Percentiles rank a stretch among this genome's conserved stretches.
These are phyloP conservation scores for Cataglyphis albicans DNA, from an alignment of 2,888 invertebrate genomes.

Conservation along the genomic window DNA sequence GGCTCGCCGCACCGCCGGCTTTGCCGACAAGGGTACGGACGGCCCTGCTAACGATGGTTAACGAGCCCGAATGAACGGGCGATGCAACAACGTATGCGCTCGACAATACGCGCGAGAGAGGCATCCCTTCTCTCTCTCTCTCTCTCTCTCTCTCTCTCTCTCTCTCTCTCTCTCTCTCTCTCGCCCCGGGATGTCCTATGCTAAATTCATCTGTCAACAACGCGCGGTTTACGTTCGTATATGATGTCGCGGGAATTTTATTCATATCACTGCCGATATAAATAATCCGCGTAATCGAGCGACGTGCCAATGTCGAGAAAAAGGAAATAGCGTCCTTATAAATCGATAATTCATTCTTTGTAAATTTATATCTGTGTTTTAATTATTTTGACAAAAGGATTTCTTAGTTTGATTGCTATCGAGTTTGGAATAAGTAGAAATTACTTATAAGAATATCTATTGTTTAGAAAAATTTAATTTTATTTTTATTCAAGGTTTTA, in stretches of 20 bases:
- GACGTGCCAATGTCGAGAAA: conserved; percentile 1
- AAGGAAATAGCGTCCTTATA: background rate
- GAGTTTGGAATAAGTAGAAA: background rate
- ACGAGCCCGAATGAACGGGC: conserved; percentile 74
- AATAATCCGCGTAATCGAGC: conserved; percentile 34
- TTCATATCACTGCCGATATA: background rate
- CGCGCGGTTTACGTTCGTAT: conserved; percentile 3
- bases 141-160: background rate
- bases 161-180: too few relatives aligned
- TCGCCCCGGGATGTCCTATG: too few relatives aligned
- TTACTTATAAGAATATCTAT: background rate
- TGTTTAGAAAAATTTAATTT: too few relatives aligned
- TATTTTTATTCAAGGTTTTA: too few relatives aligned
- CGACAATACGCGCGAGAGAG: background rate
- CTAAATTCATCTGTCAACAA: conserved; percentile 49
- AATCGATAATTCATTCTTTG: background rate
- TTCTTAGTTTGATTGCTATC: background rate
- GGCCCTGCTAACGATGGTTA: conserved; percentile 77
- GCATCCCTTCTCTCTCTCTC: background rate
- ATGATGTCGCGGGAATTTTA: conserved; percentile 17
- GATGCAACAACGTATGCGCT: conserved; percentile 15
- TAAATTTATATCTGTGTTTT: background rate
- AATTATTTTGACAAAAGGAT: background rate
- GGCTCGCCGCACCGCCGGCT: conserved; percentile 74
- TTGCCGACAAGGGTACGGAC: conserved; percentile 73